Evolutionary conservation across 1,140 invertebrate species (phyloP).

Genomic region (Aphis gossypii): DNA sequence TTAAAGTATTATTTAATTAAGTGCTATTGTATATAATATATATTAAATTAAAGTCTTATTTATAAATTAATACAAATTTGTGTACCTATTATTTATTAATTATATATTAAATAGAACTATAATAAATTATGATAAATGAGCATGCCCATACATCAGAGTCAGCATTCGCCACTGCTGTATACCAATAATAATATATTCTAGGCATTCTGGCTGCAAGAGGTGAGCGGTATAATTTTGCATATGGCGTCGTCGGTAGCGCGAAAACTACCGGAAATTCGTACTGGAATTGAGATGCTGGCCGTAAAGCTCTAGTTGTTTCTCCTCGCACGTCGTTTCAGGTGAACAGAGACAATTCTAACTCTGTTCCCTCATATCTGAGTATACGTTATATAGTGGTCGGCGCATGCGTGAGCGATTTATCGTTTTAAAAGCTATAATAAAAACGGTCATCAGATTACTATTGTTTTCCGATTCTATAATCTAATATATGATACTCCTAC

Average conservation of each 20-base stretch:
- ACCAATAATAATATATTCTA: conserved; percentile 4
- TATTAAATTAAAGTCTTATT: too few species aligned
- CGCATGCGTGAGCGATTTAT: neutral
- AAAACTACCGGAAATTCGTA: neutral
- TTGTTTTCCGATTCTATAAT: neutral
- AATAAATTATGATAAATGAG: too few species aligned
- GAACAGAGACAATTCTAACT: neutral
- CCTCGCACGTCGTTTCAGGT: neutral
- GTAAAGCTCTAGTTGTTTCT: neutral
- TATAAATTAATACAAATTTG: too few species aligned
- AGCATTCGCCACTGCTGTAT: neutral
- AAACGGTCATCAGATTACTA: neutral
- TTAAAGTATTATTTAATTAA: too few species aligned
- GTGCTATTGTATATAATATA: too few species aligned
- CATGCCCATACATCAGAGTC: too few species aligned
- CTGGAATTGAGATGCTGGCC: neutral
- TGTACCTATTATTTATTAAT: too few species aligned
- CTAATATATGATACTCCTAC: neutral
- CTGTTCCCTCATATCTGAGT: neutral
- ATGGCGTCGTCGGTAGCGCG: neutral
- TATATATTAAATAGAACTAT: too few species aligned
- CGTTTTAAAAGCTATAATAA: neutral
- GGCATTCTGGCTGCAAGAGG: neutral
- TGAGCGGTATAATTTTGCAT: neutral
- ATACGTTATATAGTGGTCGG: neutral